Conservation (phyloP, 2,797 vertebrate genomes). For the Falco peregrinus region DNA sequence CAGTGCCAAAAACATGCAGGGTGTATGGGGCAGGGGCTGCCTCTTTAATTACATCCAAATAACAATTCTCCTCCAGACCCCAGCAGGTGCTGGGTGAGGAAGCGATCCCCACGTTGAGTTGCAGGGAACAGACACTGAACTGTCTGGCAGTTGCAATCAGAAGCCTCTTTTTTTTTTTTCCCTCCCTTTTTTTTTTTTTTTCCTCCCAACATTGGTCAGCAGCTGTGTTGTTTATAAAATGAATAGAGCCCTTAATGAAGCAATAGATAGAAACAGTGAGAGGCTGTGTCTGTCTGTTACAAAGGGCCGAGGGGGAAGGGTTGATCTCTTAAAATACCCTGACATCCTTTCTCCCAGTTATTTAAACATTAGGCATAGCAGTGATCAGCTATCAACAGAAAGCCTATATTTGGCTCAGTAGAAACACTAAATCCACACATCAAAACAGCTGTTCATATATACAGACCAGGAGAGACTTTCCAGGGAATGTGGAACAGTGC, state of each 20-base stretch:
- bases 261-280: slow-evolving; percentile 40
- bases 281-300: not conserved
- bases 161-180: not conserved
- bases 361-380: slow-evolving; percentile 6
- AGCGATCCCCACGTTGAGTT: not conserved
- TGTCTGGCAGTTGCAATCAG: slow-evolving; percentile 21
- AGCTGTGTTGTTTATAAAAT: slow-evolving; percentile 61
- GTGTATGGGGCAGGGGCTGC: not conserved
- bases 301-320: slow-evolving; percentile 26
- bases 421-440: not conserved
- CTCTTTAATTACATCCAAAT: not conserved
- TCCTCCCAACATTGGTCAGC: not conserved
- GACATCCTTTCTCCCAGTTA: slow-evolving; percentile 27
- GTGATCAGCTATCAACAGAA: not conserved
- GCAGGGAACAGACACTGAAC: slow-evolving; percentile 2
- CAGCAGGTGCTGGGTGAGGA: not conserved
- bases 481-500: not conserved
- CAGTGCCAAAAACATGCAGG: not conserved
- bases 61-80: not conserved
- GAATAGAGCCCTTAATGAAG: slow-evolving; percentile 63
- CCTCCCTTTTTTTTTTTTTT: not conserved
- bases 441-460: not conserved
- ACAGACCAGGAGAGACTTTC: not conserved
- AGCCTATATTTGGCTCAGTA: not conserved
- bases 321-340: slow-evolving; percentile 37